These are phyloP conservation scores for Pterocles gutturalis DNA, from an alignment of 2,113 vertebrate genomes.

Conservation along the genomic window DNA sequence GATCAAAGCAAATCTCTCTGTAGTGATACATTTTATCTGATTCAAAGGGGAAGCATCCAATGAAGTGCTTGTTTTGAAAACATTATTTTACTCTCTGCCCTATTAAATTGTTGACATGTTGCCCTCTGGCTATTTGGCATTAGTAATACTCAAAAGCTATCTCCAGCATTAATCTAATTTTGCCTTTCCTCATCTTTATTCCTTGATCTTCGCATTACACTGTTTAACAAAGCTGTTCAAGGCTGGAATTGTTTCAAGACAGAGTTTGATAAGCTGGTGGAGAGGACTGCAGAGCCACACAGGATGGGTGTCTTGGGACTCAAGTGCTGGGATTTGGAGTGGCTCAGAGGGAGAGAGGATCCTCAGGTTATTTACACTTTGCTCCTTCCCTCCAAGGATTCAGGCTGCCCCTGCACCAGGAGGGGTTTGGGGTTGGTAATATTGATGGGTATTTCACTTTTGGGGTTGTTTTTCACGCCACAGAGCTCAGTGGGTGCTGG, in stretches of 20 bases:
- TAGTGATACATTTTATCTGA: constrained; percentile 36
- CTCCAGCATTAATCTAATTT: constrained; percentile 36
- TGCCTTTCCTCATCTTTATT: not conserved
- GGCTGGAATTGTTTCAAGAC: constrained; percentile 21
- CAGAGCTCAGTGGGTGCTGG: accelerated
- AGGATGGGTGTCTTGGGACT: not conserved
- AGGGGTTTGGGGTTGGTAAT: not conserved
- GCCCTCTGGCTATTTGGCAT: constrained; percentile 59
- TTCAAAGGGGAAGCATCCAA: constrained; percentile 51
- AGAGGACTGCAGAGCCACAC: accelerated
- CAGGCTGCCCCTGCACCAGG: not conserved
- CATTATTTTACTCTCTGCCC: constrained; percentile 29
- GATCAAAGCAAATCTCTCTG: constrained; percentile 46
- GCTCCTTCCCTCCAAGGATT: not conserved
- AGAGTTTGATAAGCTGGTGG: not conserved
- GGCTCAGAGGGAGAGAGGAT: too few relatives aligned
- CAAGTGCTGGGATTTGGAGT: not conserved
- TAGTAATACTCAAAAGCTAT: not conserved
- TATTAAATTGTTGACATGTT: constrained; percentile 63
- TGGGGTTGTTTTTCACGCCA: not conserved
- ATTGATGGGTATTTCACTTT: not conserved
- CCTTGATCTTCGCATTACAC: constrained; percentile 35
- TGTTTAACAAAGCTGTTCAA: constrained; percentile 1
- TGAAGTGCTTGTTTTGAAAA: constrained; percentile 64
- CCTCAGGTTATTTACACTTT: not conserved